Conservation (phyloP, 2,113 vertebrate species). For the Ammodytes dubius region DNA sequence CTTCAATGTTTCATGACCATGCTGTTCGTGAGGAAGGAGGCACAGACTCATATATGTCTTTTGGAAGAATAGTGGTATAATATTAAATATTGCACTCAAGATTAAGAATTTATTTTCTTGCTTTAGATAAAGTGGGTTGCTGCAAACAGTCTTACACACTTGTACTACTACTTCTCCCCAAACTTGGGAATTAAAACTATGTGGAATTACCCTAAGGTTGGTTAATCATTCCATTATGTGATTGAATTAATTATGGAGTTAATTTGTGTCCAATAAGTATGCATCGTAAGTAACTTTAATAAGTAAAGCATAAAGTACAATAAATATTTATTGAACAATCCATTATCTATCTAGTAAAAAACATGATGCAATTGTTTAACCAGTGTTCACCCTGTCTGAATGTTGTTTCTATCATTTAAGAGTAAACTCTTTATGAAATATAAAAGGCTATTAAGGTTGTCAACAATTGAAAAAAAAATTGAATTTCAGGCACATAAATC, state of each 20-base stretch:
- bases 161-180: not conserved
- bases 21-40: conserved; percentile 44
- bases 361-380: not conserved
- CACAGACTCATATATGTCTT: conserved; percentile 32
- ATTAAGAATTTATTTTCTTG: conserved; percentile 23
- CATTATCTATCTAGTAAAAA: conserved; percentile 7
- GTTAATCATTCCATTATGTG: conserved; percentile 27
- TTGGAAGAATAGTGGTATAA: conserved; percentile 30
- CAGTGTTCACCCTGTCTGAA: not conserved
- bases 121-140: conserved; percentile 32
- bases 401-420: not conserved
- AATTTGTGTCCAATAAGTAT: conserved; percentile 34
- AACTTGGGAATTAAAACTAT: conserved; percentile 34
- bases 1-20: conserved; percentile 51
- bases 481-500: too few relatives aligned
- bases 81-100: conserved; percentile 44
- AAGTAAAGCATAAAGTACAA: not conserved
- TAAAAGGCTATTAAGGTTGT: not conserved
- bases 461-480: too few relatives aligned
- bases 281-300: not conserved
- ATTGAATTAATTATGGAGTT: conserved; percentile 37
- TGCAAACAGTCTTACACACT: conserved; percentile 31
- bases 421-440: conserved; percentile 13
- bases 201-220: conserved; percentile 16
- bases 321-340: conserved; percentile 7